Evolutionary conservation across 2,888 invertebrate genomes (phyloP), one percentile per base, ranked within the genome.

Genomic region (Liposcelis brunnea): DNA sequence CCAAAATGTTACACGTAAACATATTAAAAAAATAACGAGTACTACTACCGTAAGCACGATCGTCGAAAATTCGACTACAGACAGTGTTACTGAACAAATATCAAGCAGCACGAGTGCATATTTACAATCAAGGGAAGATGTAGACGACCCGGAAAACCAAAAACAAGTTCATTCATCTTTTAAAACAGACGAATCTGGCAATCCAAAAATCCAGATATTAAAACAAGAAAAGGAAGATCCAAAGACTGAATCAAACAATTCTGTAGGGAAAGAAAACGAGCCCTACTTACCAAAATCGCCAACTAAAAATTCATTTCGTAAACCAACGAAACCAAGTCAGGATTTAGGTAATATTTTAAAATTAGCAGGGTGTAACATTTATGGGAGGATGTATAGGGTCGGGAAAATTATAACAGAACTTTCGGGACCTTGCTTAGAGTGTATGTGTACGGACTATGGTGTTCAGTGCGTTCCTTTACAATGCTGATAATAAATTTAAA

Each of bases 331-430:
- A 40, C 37, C 43, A 12, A 31, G 40, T 31, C 15, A 6, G 15
- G 40, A 21, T 19, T 40, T 40, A 19, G 40, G 70, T 11, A 77
- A 78, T 31, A 62, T 78, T 43, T 63, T 83, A 37, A 86, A 85
- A 61, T 61, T 87, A 49, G 84, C 84, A 10, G 87, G 87, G 1
- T 89, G 89, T 59, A 89, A 89, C 63, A 87, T 89, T 55, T 87
- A 87, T 56, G 89, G 89, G 5, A 71, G 80, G 51, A 87, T 87
- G 81, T 87, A 87, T 61, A 71, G 80, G 18, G 81, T 87, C 8
- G 85, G 83, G 2, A 70, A 77, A 55, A 79, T 84, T 52, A 86
- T 89, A 54, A 71, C 78, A 2, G 86, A 89, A 65, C 65, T 89
- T 49, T 85, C 86, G 5, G 77, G 77, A 47, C 75, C 80, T 11